Percentiles rank a stretch among this genome's conserved stretches.
phyloP scores from a whole-genome alignment of 2,888 invertebrate species.

The Unio pictorum region DNA sequence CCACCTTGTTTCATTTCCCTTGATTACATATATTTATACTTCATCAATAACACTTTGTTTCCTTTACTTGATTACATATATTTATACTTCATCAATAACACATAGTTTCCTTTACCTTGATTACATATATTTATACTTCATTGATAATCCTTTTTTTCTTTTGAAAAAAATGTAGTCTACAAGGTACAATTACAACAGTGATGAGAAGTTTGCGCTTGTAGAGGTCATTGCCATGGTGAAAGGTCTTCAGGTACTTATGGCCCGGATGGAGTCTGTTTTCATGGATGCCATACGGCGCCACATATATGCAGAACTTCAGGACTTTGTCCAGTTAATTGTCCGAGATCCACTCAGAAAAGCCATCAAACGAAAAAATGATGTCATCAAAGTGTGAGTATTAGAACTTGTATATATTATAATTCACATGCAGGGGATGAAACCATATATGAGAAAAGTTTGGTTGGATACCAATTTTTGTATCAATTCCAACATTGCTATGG shows the following conservation, averaged over 20 bases:
- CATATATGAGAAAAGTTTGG: too few relatives aligned
- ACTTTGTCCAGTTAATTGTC: constrained; percentile 91
- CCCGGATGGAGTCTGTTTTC: constrained; percentile 96
- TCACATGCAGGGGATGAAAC: too few relatives aligned
- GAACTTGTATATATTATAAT: too few relatives aligned
- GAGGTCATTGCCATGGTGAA: constrained; percentile 99
- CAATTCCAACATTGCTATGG: too few relatives aligned
- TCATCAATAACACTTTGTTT: too few relatives aligned
- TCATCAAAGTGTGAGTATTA: constrained; percentile 76
- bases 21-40: too few relatives aligned
- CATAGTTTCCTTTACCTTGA: too few relatives aligned
- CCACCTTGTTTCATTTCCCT: too few relatives aligned
- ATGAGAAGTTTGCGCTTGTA: constrained; percentile 97
- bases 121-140: too few relatives aligned
- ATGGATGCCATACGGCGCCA: constrained; percentile 91
- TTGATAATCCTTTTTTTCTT: neutral
- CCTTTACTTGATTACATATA: too few relatives aligned
- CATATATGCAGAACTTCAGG: constrained; percentile 96
- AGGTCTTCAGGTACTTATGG: constrained; percentile 92
- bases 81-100: too few relatives aligned
- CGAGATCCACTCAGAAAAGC: constrained; percentile 96
- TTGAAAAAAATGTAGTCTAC: constrained; percentile 79
- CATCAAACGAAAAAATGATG: constrained; percentile 96
- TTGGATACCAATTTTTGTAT: too few relatives aligned
- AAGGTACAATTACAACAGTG: constrained; percentile 96